Percentiles rank a stretch among this genome's conserved stretches.
Conservation (phyloP, 2,888 invertebrate genomes). For the Lepas anatifera region DNA sequence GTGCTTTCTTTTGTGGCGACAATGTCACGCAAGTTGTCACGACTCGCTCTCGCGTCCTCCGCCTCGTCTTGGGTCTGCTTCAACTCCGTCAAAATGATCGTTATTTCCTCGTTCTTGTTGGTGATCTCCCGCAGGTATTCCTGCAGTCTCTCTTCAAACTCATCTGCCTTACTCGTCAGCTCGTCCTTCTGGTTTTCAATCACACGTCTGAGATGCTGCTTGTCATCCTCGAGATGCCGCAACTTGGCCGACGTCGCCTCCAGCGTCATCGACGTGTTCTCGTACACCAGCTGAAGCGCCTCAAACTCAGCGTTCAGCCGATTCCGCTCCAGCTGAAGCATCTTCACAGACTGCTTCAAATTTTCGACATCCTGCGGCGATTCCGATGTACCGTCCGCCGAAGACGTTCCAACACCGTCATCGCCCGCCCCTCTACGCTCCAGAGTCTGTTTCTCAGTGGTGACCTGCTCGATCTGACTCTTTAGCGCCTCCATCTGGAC, state of each 20-base stretch:
- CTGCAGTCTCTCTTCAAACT: background rate
- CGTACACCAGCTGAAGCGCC: constrained; percentile 2
- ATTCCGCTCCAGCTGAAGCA: background rate
- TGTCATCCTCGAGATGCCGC: background rate
- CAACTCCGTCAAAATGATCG: background rate
- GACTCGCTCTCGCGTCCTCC: background rate
- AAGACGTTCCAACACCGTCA: too few species aligned
- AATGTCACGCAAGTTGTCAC: background rate
- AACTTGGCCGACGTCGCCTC: background rate
- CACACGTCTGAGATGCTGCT: background rate
- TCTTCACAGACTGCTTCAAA: background rate
- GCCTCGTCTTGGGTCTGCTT: constrained; percentile 1
- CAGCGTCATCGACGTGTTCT: background rate
- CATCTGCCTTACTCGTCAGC: background rate
- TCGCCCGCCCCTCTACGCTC: background rate
- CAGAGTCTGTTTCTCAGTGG: background rate
- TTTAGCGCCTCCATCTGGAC: background rate
- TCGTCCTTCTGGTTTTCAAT: background rate
- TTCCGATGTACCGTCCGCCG: background rate
- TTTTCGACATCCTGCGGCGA: background rate
- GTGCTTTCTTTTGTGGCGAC: background rate
- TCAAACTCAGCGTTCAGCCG: background rate
- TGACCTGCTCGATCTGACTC: background rate
- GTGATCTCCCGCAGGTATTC: constrained; percentile 5
- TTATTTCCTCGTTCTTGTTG: constrained; percentile 5